These are phyloP conservation scores for Oceanodroma tethys DNA, from an alignment of 2,113 vertebrate genomes.

Conservation along the genomic window DNA sequence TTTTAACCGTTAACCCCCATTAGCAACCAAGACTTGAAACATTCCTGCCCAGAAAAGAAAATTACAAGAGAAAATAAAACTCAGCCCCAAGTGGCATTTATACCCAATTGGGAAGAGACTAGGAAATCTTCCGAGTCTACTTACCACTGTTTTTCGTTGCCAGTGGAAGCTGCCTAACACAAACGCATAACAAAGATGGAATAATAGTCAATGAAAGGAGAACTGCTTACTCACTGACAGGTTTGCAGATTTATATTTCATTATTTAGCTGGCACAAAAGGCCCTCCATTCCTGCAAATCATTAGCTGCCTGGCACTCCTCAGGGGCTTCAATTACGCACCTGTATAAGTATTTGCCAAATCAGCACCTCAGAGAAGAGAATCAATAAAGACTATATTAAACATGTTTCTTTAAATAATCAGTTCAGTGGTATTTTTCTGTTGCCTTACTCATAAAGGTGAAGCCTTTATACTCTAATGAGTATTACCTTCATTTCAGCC, in stretches of 20 bases:
- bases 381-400: neutral
- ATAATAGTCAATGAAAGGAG: neutral
- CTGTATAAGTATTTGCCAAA: neutral
- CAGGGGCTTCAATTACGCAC: neutral
- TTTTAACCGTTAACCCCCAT: neutral
- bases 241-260: neutral
- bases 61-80: neutral
- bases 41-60: neutral
- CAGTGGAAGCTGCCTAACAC: neutral
- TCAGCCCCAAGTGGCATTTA: neutral
- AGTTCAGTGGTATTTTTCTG: neutral
- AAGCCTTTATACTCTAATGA: neutral
- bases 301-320: neutral
- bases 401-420: neutral
- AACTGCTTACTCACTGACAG: neutral
- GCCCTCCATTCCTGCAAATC: neutral
- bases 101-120: neutral
- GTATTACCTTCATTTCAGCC: neutral
- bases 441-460: neutral
- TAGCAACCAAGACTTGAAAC: neutral
- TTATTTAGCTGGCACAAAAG: neutral
- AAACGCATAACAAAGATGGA: neutral
- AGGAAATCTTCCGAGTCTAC: neutral
- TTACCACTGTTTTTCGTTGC: neutral
- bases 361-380: neutral